Evolutionary conservation across 2,113 vertebrate genomes (phyloP).

Genomic region (Myotis yumanensis): DNA sequence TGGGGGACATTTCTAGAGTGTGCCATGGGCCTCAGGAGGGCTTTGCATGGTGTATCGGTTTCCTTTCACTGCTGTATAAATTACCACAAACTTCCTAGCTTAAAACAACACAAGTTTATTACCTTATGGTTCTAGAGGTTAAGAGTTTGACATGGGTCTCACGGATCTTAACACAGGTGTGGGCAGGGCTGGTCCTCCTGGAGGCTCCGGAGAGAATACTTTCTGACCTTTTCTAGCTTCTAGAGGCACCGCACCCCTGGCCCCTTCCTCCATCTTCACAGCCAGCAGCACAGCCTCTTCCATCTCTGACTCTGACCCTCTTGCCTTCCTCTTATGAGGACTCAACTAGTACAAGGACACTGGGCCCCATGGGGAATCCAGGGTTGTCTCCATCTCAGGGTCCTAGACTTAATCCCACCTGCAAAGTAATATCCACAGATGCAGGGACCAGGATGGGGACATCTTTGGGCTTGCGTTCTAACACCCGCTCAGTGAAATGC

Average conservation of each 20-base stretch:
- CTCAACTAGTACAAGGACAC: neutral
- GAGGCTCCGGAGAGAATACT: neutral
- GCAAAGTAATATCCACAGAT: fast-evolving
- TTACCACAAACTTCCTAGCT: neutral
- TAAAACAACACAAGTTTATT: neutral
- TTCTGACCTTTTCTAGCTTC: neutral
- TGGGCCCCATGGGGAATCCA: too few relatives aligned
- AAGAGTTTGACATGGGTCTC: neutral
- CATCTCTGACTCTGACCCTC: neutral
- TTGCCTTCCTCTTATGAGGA: neutral
- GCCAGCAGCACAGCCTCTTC: fast-evolving
- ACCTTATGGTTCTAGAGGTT: neutral
- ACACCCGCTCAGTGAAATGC: neutral
- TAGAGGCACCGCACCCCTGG: fast-evolving
- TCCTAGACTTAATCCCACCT: neutral
- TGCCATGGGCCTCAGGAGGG: fast-evolving
- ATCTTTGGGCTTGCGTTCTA: neutral
- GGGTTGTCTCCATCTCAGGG: neutral
- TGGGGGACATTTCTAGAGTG: too few relatives aligned
- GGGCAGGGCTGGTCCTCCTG: neutral
- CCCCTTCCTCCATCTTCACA: too few relatives aligned
- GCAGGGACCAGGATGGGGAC: fast-evolving
- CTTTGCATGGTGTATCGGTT: fast-evolving
- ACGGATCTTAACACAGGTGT: fast-evolving
- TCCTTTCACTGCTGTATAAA: neutral